Base-by-base conservation (phyloP, 2,888 invertebrate genomes). In the Pimpla rufipes region DNA sequence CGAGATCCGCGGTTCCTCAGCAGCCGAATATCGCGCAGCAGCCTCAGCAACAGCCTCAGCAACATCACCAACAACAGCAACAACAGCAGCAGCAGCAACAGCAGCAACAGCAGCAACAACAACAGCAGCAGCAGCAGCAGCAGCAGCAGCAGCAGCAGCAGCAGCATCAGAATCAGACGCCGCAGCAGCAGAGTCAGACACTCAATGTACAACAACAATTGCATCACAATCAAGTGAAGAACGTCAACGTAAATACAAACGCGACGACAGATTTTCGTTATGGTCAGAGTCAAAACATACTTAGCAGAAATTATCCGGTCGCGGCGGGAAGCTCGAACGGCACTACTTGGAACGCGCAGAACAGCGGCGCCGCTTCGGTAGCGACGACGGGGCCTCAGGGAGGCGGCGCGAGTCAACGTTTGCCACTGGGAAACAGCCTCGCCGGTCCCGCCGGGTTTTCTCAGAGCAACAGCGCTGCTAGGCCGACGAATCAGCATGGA, bases 221-320 rank as follows among this genome's bases (percentile, higher is more conserved):
- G 37, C 93, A 93, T 87, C 93, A 93, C 80, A 93, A 93, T 87
- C 93, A 93, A 82, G 81, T 92, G 68, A 93, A 93, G 75, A 93
- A 91, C 62, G 85, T 90, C 23, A 93, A 93, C 74, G 88, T 93
- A 10, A 93, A 93, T 77, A 91, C 92, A 2, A 91, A 91, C 66
- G 91, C 92, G 59, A 92, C 90, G 55, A 92, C 88, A 83, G 93
- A 93, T 88, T 93, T 93, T 88, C 93, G 93, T 64, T 93, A 93
- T 73, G 93, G 93, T 73, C 93, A 93, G 79, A 93, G 92, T 84
- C 93, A 93, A 83, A 93, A 93, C 85, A 93, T 93, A 45, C 89
- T 93, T 45, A 93, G 92, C 83, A 91, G 93, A 91, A 93, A 92
- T 89, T 92, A 89, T 83, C 87, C 86, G 45, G 64, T 75, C 10